Base-by-base conservation (phyloP, 1,140 invertebrate genomes). In the Helicoverpa armigera region DNA sequence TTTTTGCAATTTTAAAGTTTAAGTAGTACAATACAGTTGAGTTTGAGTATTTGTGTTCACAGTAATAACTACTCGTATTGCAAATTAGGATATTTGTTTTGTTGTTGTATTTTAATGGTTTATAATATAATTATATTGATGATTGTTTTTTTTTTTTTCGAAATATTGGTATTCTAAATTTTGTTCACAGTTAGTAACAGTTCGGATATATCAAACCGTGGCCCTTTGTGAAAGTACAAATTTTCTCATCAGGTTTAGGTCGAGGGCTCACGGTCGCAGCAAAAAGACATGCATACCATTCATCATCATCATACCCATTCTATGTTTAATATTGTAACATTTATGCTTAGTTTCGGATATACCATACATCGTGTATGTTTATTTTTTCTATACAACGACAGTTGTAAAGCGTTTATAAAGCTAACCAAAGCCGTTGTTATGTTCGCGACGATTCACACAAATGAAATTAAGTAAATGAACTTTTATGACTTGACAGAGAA, bases 91-190 rank as follows among this genome's bases (percentile, higher is more conserved):
- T 91, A 90, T 91, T 89, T 90, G 92, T 94, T 92, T 92, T 92
- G 92, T 94, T 94, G 90, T 94, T 94, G 88, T 91, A 93, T 91
- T 92, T 92, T 93, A 91, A 92, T 93, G 91, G 93, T 91, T 92
- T 93, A 92, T 93, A 90, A 92, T 91, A 89, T 91, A 83, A 87
- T 87, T 91, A 87, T 89, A 90, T 91, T 89, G 87, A 90, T 87
- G 77, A 88, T 92, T 89, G 89, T 91, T 92, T 88, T 87, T 89
- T 87, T 89, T 87, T 80, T 63, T 83, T 23, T 70, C 53, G 53
- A 73, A 80, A 85, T 84, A 87, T 90, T 90, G 82, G 85, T 87
- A 85, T 81, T 87, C 84, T 86, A 85, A 89, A 83, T 79, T 80
- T 80, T 82, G 79, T 86, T 72, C 65, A 76, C 69, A 70, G 35